Evolutionary conservation across 2,113 vertebrate species (phyloP), one percentile per base, ranked within the genome.

Genomic region (Triplophysa siluroides): DNA sequence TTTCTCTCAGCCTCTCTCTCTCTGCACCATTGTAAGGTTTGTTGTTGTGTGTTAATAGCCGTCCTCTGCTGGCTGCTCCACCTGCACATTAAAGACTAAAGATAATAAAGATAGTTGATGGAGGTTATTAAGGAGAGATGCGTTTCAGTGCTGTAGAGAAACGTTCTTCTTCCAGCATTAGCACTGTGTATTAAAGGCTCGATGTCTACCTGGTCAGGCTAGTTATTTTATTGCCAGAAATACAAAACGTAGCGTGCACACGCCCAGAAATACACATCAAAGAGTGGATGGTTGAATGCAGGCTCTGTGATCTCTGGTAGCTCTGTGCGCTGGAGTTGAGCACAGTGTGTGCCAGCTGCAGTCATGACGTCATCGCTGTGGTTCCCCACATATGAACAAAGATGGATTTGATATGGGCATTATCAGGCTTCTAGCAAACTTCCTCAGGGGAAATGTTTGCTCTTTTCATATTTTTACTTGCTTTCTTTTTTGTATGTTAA

Each of bases 381-480:
- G 76, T 50, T 38, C 56, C 64, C 62, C 78, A 52, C 80, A 74
- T 86, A 61, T 86, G 82, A 85, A 89, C 87, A 84, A 86, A 78
- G 72, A 81, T 76, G 76, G 77, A 89, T 89, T 91, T 88, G 58
- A 88, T 85, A 88, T 91, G 85, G 29, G 58, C 85, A 89, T 91
- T 89, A 90, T 90, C 83, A 89, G 79, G 77, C 50, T 63, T 56
- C 64, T 41, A n/a, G 23, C 77, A 76, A 61, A 18, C 70, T 16
- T 63, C 62, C 43, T 82, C 54, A 43, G 23, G 33, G 45, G 19
- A 26, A 64, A 33, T 41, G 52, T 60, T 43, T 52, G 33, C 24
- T 71, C 14, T 62, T 29, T 72, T 33, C 11, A 82, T 56, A 61
- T 81, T 10, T 43, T 66, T 74, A 7, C 14, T 29, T 41, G 5